These are phyloP conservation scores for Sinocyclocheilus grahami DNA, from an alignment of 2,113 vertebrate genomes.

Conservation along the genomic window DNA sequence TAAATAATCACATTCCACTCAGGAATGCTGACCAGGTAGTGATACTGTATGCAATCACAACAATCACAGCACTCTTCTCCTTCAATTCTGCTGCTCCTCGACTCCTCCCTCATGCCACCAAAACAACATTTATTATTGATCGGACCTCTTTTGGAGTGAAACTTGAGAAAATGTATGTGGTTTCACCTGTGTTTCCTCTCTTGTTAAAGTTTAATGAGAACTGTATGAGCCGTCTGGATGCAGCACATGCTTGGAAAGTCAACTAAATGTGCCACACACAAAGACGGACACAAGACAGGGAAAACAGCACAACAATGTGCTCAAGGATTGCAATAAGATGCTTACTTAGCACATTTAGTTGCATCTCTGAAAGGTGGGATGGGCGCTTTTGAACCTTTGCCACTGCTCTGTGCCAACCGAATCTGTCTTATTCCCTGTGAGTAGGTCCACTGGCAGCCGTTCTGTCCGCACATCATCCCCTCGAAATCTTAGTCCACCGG, in stretches of 20 bases:
- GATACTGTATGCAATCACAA: not conserved
- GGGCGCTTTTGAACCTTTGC: constrained; percentile 57
- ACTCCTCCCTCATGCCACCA: constrained; percentile 43
- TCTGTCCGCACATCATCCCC: constrained; percentile 36
- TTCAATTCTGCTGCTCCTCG: constrained; percentile 12
- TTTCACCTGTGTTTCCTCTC: constrained; percentile 50
- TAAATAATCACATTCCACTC: not conserved
- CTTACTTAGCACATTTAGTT: constrained; percentile 48
- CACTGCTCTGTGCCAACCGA: constrained; percentile 53
- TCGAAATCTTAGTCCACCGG: constrained; percentile 44
- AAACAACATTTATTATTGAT: constrained; percentile 57
- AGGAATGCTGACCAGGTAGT: not conserved
- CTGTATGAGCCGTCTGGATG: constrained; percentile 33
- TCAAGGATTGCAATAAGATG: constrained; percentile 54
- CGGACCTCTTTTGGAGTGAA: constrained; percentile 45
- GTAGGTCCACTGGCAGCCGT: constrained; percentile 53
- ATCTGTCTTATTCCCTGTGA: constrained; percentile 59
- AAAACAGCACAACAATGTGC: constrained; percentile 19
- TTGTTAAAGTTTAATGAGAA: constrained; percentile 56
- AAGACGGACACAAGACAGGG: constrained; percentile 36
- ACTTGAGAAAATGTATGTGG: constrained; percentile 57
- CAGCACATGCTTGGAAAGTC: constrained; percentile 47
- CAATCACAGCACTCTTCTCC: not conserved
- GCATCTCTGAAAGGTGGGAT: constrained; percentile 39
- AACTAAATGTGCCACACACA: constrained; percentile 41